These are phyloP conservation scores for Muscicapa striata DNA, from an alignment of 2,797 vertebrate genomes.

Conservation along the genomic window DNA sequence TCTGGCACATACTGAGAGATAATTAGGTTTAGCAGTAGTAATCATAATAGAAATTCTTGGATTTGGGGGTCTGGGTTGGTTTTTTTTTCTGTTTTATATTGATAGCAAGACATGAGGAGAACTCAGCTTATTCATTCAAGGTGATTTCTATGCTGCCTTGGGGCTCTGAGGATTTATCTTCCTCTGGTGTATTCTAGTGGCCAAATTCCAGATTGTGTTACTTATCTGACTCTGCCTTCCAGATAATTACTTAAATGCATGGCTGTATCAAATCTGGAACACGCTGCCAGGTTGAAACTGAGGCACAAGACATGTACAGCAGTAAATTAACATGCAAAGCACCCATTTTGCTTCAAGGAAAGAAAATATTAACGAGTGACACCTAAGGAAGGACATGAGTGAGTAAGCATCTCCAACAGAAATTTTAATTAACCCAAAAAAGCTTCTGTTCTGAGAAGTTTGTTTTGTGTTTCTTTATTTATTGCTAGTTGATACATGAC, in stretches of 20 bases:
- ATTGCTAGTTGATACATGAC: not conserved
- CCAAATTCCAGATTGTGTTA: not conserved
- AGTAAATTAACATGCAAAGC: not conserved
- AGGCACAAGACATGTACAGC: not conserved
- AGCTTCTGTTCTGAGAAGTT: not conserved
- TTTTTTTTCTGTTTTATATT: not conserved
- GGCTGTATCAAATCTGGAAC: not conserved
- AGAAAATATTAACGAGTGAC: not conserved
- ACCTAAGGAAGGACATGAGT: not conserved
- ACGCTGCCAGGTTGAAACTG: not conserved
- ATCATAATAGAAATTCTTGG: not conserved
- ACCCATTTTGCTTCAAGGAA: not conserved
- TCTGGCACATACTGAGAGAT: conserved; percentile 27
- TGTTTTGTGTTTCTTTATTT: not conserved
- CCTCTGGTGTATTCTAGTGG: not conserved
- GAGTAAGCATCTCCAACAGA: not conserved
- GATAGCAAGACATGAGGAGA: not conserved
- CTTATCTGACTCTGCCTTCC: not conserved
- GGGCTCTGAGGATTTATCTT: not conserved
- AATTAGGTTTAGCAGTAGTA: conserved; percentile 31
- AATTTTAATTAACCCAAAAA: not conserved
- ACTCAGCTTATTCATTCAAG: not conserved
- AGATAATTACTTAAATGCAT: not conserved
- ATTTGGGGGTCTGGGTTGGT: not conserved
- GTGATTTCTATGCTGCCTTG: not conserved